Base-by-base conservation (phyloP, 2,797 vertebrate genomes). In the Natrix natrix region DNA sequence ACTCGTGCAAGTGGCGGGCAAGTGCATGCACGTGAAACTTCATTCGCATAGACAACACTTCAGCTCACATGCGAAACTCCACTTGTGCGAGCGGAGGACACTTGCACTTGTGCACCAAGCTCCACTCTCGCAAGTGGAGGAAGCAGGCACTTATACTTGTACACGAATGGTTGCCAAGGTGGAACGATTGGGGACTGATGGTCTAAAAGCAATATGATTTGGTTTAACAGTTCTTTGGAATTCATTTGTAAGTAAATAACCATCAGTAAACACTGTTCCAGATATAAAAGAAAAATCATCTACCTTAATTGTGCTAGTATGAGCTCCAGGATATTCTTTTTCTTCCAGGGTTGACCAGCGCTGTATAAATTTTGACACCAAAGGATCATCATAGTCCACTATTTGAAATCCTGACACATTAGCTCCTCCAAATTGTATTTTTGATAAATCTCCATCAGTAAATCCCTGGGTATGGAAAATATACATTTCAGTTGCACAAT, bases 381-480 rank as follows among this genome's bases (percentile, higher is more conserved):
- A 93, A 61, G 99, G 98, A 96, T 99, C 99, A 32, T 99, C 99
- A 90, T 99, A 99, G 96, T 99, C 99, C 87, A 99, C 99, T 54
- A 99, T 99, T 97, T 99, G 99, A 98, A 99, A 99, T 95, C 99
- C 99, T 37, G 99, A 99, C 90, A 99, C 99, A 0, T 99, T 99
- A 92, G 99, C 99, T 90, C 99, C 99, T 86, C 99, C 99, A 94
- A 99, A 99, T 94, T 99, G 99, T 97, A 99, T 99, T 98, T 99
- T 99, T 94, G 99, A 98, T 88, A 99, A 96, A 95, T 99, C 99
- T 93, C 99, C 99, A 94, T 99, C 99, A 87, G 99, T 98, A 96
- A 99, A 99, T 91, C 99, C 99, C 99, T 99, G 95, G 86, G 96
- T n/a, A 97, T 5, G 95, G 90, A 97, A 96, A 91, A 97, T 20